phyloP scores from a whole-genome alignment of 2,113 vertebrate genomes.

The Centrocercus urophasianus region DNA sequence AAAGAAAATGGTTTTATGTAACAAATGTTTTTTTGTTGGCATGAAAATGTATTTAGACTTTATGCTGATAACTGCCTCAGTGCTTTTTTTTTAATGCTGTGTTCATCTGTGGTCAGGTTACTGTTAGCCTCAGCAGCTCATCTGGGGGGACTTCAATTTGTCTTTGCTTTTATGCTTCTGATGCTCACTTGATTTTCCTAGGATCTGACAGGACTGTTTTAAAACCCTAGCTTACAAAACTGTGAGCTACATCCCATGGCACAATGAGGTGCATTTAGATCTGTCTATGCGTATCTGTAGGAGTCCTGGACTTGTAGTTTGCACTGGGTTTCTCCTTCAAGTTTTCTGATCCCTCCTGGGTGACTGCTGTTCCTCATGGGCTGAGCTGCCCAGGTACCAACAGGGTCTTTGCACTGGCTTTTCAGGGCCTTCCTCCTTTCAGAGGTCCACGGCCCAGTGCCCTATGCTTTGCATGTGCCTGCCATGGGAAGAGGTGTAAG shows the following conservation, averaged over 20 bases:
- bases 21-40: conserved; percentile 24
- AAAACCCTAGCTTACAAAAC: neutral
- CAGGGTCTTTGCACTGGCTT: rapidly evolving
- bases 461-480: neutral
- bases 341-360: neutral
- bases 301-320: neutral
- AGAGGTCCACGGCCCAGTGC: rapidly evolving
- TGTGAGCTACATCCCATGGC: rapidly evolving
- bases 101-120: rapidly evolving
- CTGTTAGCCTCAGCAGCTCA: rapidly evolving
- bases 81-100: neutral
- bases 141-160: rapidly evolving
- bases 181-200: rapidly evolving
- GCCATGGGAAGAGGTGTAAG: neutral
- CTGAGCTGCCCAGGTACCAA: neutral
- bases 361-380: neutral
- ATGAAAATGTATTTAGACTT: neutral
- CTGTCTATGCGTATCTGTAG: no score
- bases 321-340: neutral
- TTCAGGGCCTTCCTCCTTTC: rapidly evolving
- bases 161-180: neutral
- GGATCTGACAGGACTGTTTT: neutral
- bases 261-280: neutral
- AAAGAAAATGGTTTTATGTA: conserved; percentile 20
- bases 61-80: neutral